Conservation (phyloP, 2,888 invertebrate genomes). For the Xestia sexstrigata region DNA sequence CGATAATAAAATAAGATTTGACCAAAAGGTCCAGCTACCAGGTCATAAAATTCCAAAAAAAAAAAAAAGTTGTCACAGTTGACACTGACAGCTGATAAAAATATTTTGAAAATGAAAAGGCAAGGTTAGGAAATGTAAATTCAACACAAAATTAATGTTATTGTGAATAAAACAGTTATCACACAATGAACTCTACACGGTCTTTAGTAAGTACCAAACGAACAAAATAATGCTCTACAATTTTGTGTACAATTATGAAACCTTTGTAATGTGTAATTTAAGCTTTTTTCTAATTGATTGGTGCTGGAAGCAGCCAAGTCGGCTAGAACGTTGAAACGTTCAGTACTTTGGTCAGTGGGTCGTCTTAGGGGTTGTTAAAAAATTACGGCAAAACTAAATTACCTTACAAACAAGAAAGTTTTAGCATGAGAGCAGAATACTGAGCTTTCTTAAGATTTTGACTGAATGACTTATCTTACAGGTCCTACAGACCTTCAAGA, state of each 20-base stretch:
- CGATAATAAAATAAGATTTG: too few relatives aligned
- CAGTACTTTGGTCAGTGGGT: too few relatives aligned
- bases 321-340: background rate
- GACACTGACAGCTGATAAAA: background rate
- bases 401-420: background rate
- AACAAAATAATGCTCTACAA: background rate
- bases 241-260: background rate
- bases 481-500: conserved; percentile 93
- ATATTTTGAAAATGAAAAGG: conserved; percentile 5
- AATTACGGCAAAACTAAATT: background rate
- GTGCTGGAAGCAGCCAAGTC: background rate
- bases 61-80: too few relatives aligned
- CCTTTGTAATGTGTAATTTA: background rate
- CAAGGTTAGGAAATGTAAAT: conserved; percentile 4
- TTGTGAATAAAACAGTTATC: background rate
- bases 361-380: background rate
- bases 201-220: conserved; percentile 63
- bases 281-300: background rate
- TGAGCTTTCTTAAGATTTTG: too few relatives aligned
- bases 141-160: background rate
- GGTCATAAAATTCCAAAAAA: too few relatives aligned
- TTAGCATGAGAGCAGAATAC: background rate
- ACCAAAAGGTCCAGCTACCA: too few relatives aligned
- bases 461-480: conserved; percentile 74
- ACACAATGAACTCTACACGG: conserved; percentile 64